Evolutionary conservation across 2,797 vertebrate species (phyloP).

Genomic region (Notolabrus celidotus): DNA sequence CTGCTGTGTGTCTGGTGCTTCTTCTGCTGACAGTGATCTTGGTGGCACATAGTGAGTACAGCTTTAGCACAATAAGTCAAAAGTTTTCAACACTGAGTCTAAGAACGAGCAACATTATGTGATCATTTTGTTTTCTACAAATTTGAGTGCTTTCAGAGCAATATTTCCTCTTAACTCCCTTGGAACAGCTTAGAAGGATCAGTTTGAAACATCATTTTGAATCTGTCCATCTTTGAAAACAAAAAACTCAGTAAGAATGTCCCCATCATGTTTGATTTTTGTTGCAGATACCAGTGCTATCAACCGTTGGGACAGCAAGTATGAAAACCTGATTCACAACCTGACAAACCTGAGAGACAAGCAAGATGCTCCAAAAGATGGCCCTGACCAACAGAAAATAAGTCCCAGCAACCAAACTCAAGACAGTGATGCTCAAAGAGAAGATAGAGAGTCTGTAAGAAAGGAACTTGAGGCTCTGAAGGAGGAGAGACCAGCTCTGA

Average conservation of each 20-base stretch:
- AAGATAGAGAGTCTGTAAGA: neutral
- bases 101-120: neutral
- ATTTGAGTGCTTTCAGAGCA: neutral
- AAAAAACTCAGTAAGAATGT: neutral
- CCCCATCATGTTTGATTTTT: neutral
- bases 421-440: too few species aligned
- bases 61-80: too few species aligned
- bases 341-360: neutral
- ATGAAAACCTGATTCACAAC: slow-evolving; percentile 21
- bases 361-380: neutral
- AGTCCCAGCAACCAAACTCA: neutral
- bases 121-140: neutral
- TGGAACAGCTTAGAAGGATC: neutral
- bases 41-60: slow-evolving; percentile 49
- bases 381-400: neutral
- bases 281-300: slow-evolving; percentile 29
- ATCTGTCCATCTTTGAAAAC: too few species aligned
- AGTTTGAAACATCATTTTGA: neutral
- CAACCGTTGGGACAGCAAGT: neutral
- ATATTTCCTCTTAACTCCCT: neutral
- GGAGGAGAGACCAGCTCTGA: neutral
- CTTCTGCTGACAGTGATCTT: slow-evolving; percentile 47
- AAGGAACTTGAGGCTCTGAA: neutral
- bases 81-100: neutral
- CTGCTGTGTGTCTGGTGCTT: slow-evolving; percentile 28